Percentiles rank a stretch among this genome's conserved stretches.
Conservation (phyloP, 1,140 invertebrate species). For the Drosophila gunungcola region DNA sequence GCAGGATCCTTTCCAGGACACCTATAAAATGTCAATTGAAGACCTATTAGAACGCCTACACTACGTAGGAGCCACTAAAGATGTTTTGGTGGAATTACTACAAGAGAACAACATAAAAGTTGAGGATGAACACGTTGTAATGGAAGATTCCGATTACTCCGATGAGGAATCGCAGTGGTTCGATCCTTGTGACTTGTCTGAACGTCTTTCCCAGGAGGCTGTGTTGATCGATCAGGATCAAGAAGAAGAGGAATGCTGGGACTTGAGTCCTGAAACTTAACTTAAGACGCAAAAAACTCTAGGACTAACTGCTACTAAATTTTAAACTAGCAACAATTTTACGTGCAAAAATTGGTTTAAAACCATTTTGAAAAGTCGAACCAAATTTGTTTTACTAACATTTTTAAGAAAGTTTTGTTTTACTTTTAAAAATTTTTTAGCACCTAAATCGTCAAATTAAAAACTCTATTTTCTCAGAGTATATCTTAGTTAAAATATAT, state of each 20-base stretch:
- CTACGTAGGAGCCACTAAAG: slow-evolving; percentile 21
- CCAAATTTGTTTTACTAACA: too few relatives aligned
- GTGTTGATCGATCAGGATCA: not conserved
- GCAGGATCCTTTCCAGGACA: slow-evolving; percentile 30
- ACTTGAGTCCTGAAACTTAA: not conserved
- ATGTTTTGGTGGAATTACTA: slow-evolving; percentile 45
- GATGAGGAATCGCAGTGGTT: slow-evolving; percentile 18
- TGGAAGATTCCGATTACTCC: slow-evolving; percentile 32
- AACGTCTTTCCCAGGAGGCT: slow-evolving; percentile 5
- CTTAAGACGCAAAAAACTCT: too few relatives aligned
- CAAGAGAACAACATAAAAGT: slow-evolving; percentile 37
- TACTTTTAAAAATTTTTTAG: too few relatives aligned
- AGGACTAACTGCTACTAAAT: too few relatives aligned
- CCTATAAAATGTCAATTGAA: slow-evolving; percentile 85
- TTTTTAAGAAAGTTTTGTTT: too few relatives aligned
- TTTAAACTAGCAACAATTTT: too few relatives aligned
- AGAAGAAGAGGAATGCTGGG: slow-evolving; percentile 50
- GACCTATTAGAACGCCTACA: slow-evolving; percentile 36
- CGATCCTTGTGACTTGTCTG: slow-evolving; percentile 2
- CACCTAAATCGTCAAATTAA: too few relatives aligned
- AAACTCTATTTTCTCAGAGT: too few relatives aligned
- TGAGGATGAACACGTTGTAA: slow-evolving; percentile 42
- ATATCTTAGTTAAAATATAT: too few relatives aligned
- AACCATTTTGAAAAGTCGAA: too few relatives aligned
- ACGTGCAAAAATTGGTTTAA: too few relatives aligned